Conservation (phyloP, 2,113 vertebrate species). For the Pavo muticus region DNA sequence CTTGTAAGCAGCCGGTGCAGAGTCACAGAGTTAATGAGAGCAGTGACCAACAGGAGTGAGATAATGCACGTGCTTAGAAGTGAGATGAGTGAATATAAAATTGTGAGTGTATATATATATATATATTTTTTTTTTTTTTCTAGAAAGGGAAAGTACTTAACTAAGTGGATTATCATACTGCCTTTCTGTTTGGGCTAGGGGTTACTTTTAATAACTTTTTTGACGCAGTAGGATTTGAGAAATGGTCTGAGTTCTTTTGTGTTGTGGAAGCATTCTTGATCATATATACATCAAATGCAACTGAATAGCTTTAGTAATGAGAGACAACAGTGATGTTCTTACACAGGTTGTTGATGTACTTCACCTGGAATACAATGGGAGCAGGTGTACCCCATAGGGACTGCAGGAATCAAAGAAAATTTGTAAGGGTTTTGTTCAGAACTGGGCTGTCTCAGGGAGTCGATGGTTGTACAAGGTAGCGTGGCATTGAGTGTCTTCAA, state of each 20-base stretch:
- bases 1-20: accelerated
- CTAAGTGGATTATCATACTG: background rate
- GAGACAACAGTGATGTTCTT: background rate
- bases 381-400: background rate
- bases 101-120: background rate
- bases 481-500: background rate
- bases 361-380: background rate
- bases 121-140: background rate
- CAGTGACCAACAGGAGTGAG: background rate
- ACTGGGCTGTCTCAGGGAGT: background rate
- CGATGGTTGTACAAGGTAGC: background rate
- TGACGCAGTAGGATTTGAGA: background rate
- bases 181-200: background rate
- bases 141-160: background rate
- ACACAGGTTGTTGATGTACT: background rate
- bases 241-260: background rate
- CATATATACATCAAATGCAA: background rate
- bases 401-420: background rate
- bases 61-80: background rate
- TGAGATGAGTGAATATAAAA: background rate
- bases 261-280: background rate
- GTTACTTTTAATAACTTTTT: background rate
- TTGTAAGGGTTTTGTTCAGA: background rate
- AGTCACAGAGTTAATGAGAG: accelerated
- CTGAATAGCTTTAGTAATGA: background rate